Base-by-base conservation (phyloP, 2,888 invertebrate species). In the Ophraella communa region DNA sequence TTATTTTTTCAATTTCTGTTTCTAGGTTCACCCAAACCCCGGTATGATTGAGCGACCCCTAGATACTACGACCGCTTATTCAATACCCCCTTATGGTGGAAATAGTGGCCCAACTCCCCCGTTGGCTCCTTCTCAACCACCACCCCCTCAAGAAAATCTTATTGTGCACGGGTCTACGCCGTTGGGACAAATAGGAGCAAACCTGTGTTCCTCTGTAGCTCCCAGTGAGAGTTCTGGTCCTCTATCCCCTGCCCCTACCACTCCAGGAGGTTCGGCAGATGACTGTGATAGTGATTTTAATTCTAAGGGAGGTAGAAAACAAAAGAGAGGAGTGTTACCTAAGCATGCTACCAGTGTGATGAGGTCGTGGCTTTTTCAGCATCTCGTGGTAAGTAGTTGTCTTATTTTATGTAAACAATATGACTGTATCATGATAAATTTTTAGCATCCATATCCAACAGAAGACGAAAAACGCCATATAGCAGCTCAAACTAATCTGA, bases 301-400 rank as follows among this genome's bases (percentile, higher is more conserved):
- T 24, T 75, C 79, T 51, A 71, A 80, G 27, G 74, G 78, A 5
- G 79, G 78, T 81, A 84, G 87, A 71, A 87, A 89, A 75, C 91
- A 90, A 76, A 94, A 94, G 84, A 86, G 97, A 11, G 96, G 97
- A 11, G 95, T 97, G 71, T 86, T 98, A 77, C 97, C 97, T 30
- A 92, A 97, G 78, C 94, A 95, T 80, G 97, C 97, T 71, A 98
- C 97, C 58, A 95, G 95, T 82, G 95, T 95, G 70, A 95, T 97
- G 95, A 85, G 96, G 70, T 93, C 95, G 58, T 97, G 97, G 97
- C 87, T 97, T 69, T 97, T 97, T 84, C 95, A 96, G 81, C 96
- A 97, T 83, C 87, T 97, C 77, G 95, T 96, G 83, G 96, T 96
- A 81, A 87, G 90, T n/a, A n/a, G n/a, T n/a, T n/a, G n/a, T n/a